Percentiles rank a stretch among this genome's conserved stretches.
These are phyloP conservation scores for Marcusenius ussheri DNA, from an alignment of 2,113 vertebrate species.

Conservation along the genomic window DNA sequence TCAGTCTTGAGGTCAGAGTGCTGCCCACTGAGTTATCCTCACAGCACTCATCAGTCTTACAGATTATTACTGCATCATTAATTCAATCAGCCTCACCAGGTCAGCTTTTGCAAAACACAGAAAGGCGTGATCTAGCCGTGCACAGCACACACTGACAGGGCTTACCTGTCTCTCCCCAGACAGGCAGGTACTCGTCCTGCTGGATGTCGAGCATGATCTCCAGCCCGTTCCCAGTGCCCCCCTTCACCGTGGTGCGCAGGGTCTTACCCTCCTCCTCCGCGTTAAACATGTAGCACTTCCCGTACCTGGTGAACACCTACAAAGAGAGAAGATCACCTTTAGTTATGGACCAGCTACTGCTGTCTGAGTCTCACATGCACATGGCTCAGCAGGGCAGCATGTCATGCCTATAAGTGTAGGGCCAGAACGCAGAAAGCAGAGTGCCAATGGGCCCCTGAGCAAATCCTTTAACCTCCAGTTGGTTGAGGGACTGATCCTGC, in stretches of 20 bases:
- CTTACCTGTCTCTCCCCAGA: conserved; percentile 19
- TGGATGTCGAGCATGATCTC: conserved; percentile 23
- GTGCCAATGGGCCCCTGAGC: not conserved
- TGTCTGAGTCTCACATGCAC: not conserved
- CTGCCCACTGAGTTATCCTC: not conserved
- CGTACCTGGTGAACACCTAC: conserved; percentile 17
- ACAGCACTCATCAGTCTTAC: not conserved
- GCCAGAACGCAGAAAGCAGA: not conserved
- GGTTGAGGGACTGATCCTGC: not conserved
- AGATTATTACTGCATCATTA: not conserved
- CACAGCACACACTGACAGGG: not conserved
- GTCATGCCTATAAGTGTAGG: not conserved
- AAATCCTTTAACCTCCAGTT: not conserved
- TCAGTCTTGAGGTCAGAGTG: not conserved
- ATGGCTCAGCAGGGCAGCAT: not conserved
- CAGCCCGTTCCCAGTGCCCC: conserved; percentile 16
- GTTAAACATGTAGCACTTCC: conserved; percentile 22
- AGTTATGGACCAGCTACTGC: not conserved
- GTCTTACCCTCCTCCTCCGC: conserved; percentile 15
- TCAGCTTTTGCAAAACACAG: not conserved
- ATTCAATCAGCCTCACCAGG: not conserved
- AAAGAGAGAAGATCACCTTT: not conserved
- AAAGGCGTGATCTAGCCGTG: not conserved
- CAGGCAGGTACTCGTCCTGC: conserved; percentile 19
- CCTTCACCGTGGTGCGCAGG: not conserved